Evolutionary conservation across 2,888 invertebrate species (phyloP).

Genomic region (Plebejus melissa): DNA sequence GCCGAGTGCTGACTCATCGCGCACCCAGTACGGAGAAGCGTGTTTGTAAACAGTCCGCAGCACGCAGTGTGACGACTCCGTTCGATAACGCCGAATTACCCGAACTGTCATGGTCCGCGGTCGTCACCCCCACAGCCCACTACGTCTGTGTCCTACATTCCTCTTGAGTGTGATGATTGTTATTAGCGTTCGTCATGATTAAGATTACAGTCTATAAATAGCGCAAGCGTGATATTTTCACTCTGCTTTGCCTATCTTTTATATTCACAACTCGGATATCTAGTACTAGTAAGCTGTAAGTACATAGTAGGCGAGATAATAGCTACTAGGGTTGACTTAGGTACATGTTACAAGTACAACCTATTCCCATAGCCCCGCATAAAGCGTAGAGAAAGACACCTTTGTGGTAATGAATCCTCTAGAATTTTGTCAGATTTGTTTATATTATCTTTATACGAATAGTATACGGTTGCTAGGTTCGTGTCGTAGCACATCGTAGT

Average conservation of each 20-base stretch:
- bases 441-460: neutral
- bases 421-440: neutral
- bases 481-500: neutral
- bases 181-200: neutral
- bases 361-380: no score
- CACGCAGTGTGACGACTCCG: neutral
- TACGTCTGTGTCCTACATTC: neutral
- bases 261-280: no score
- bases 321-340: no score
- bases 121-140: neutral
- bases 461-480: neutral
- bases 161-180: neutral
- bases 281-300: no score
- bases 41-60: conserved; percentile 1
- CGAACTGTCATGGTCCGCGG: conserved; percentile 2
- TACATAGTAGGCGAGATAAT: no score
- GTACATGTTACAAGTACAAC: no score
- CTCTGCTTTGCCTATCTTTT: neutral
- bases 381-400: neutral
- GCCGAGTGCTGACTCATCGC: neutral
- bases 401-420: neutral
- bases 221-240: neutral
- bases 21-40: neutral
- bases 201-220: neutral
- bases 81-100: neutral